Percentiles rank a stretch among this genome's conserved stretches.
Evolutionary conservation across 2,797 vertebrate species (phyloP).

Genomic region (Intellagama lesueurii): DNA sequence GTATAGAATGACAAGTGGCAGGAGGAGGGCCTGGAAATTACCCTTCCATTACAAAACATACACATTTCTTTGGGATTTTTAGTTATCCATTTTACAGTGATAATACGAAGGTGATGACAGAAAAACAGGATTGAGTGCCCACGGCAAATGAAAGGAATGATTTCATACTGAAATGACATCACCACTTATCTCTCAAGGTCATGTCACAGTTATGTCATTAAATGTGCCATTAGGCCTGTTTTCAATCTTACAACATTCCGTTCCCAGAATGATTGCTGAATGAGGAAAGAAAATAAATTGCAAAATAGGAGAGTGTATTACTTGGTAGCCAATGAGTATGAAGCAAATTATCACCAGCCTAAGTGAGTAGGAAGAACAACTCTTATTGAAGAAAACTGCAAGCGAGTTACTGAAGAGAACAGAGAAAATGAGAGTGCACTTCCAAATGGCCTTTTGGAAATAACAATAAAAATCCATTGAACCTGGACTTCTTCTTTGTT

Average conservation of each 20-base stretch:
- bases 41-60: background rate
- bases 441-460: background rate
- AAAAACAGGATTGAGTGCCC: conserved; percentile 19
- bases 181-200: conserved; percentile 24
- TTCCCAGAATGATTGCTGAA: conserved; percentile 31
- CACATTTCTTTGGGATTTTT: conserved; percentile 37
- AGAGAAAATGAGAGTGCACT: background rate
- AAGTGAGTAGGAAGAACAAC: conserved; percentile 59
- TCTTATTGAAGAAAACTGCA: conserved; percentile 56
- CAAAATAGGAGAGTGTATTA: conserved; percentile 29
- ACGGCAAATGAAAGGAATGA: background rate
- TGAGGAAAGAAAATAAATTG: conserved; percentile 38
- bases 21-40: conserved; percentile 21
- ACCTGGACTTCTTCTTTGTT: background rate
- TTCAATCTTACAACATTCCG: background rate
- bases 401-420: conserved; percentile 42
- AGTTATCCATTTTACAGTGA: background rate
- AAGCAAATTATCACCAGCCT: conserved; percentile 44
- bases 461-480: background rate
- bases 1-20: conserved; percentile 15
- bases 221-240: background rate
- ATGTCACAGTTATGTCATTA: background rate
- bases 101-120: conserved; percentile 31
- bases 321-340: conserved; percentile 51
- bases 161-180: conserved; percentile 6